These are phyloP conservation scores for Drosophila planitibia DNA, from an alignment of 2,888 invertebrate species.

Conservation along the genomic window DNA sequence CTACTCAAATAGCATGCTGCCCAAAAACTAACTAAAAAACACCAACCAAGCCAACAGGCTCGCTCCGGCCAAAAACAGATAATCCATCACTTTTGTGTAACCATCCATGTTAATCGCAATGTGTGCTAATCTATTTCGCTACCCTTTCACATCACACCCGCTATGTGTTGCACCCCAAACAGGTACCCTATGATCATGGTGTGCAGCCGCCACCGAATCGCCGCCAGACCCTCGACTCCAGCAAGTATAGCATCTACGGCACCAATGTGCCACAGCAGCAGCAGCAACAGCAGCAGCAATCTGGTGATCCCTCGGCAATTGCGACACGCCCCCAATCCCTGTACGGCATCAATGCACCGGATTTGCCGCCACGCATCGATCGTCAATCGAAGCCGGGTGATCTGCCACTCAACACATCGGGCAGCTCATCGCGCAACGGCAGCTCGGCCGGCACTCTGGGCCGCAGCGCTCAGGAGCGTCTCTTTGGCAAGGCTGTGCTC, in stretches of 20 bases:
- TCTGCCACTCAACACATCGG: constrained; percentile 79
- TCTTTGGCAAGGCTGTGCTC: constrained; percentile 87
- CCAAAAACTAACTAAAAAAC: constrained; percentile 45
- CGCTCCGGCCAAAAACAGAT: constrained; percentile 6
- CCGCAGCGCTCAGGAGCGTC: constrained; percentile 89
- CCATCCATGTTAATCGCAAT: constrained; percentile 20
- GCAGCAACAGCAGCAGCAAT: constrained; percentile 60
- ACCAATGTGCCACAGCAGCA: constrained; percentile 57
- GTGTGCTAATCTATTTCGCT: constrained; percentile 67
- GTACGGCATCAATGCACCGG: constrained; percentile 88
- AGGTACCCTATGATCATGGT: constrained; percentile 85
- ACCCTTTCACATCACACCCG: constrained; percentile 43
- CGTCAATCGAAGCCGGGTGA: constrained; percentile 90
- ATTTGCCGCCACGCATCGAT: constrained; percentile 94
- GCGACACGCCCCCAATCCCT: constrained; percentile 85
- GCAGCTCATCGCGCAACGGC: constrained; percentile 87
- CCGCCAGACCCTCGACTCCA: constrained; percentile 84
- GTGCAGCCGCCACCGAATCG: constrained; percentile 80
- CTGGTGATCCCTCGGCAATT: constrained; percentile 82
- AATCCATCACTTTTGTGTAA: not conserved
- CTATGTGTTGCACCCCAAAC: constrained; percentile 38
- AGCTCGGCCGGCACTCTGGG: constrained; percentile 84
- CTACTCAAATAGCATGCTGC: constrained; percentile 61
- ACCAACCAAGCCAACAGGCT: constrained; percentile 13
- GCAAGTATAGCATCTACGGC: constrained; percentile 83